A percentile compares a stretch with the other conserved stretches of the same genome.
Evolutionary conservation across 2,797 vertebrate genomes (phyloP).

Genomic region (Acropternis orthonyx): DNA sequence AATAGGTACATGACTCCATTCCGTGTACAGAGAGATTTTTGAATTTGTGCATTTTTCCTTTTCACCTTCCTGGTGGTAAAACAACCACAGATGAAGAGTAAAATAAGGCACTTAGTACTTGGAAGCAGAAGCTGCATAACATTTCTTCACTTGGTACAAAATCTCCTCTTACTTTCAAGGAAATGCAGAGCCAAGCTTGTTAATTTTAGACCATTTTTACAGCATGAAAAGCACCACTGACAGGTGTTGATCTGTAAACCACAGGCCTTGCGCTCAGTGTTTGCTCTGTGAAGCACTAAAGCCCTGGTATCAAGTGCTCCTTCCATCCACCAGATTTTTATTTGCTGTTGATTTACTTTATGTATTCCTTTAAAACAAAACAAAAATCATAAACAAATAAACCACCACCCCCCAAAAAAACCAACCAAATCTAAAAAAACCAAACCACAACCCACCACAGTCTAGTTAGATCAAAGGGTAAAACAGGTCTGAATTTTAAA

Average conservation of each 20-base stretch:
- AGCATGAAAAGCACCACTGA: not conserved
- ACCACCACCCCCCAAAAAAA: not conserved
- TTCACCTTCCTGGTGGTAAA: not conserved
- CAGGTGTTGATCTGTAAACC: not conserved
- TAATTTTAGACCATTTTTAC: not conserved
- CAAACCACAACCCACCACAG: not conserved
- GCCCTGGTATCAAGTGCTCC: not conserved
- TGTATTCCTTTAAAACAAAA: not conserved
- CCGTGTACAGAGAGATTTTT: not conserved
- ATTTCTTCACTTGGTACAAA: not conserved
- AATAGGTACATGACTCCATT: not conserved
- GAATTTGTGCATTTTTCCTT: not conserved
- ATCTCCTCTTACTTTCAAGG: not conserved
- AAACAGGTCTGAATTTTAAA: not conserved
- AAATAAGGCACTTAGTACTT: not conserved
- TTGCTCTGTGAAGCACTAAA: not conserved
- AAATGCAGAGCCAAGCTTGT: not conserved
- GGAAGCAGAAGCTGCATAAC: not conserved
- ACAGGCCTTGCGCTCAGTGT: not conserved
- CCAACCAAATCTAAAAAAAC: too few relatives aligned
- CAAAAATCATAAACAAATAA: not conserved
- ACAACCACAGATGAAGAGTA: not conserved
- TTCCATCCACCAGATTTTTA: not conserved
- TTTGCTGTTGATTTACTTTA: not conserved
- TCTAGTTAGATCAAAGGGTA: not conserved